These are phyloP conservation scores for Drosophila villosipedis DNA, from an alignment of 2,888 invertebrate genomes.

Conservation along the genomic window DNA sequence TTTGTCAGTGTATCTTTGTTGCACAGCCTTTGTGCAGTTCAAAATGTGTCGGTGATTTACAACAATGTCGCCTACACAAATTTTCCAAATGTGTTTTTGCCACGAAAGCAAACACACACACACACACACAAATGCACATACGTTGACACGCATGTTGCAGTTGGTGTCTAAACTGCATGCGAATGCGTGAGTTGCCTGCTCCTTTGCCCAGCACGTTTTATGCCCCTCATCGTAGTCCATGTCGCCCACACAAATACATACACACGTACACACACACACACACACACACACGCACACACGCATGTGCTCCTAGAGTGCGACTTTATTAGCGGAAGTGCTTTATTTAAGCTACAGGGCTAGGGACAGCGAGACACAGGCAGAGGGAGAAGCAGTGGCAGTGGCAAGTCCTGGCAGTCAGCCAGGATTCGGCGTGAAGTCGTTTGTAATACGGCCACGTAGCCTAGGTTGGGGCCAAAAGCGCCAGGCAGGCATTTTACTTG, in stretches of 20 bases:
- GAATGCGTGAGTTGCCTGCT: conserved; percentile 48
- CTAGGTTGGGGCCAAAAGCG: conserved; percentile 67
- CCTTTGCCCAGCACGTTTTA: conserved; percentile 38
- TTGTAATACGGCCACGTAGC: conserved; percentile 76
- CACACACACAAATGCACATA: conserved; percentile 19
- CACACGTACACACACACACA: too few species aligned
- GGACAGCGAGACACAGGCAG: conserved; percentile 13
- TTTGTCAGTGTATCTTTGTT: conserved; percentile 52
- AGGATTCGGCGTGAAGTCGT: conserved; percentile 69
- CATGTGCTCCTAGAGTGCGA: conserved; percentile 64
- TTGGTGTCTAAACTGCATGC: conserved; percentile 61
- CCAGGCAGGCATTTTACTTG: conserved; percentile 82
- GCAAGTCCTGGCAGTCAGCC: conserved; percentile 56
- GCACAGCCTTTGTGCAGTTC: conserved; percentile 48
- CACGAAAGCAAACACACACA: conserved; percentile 70
- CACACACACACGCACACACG: conserved; percentile 20
- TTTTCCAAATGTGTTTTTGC: conserved; percentile 80
- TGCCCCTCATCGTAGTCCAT: conserved; percentile 1
- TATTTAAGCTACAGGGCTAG: conserved; percentile 74
- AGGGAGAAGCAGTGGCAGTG: neutral
- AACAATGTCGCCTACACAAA: conserved; percentile 78
- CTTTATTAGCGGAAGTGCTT: conserved; percentile 82
- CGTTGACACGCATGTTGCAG: conserved; percentile 77
- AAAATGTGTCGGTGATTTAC: conserved; percentile 78
- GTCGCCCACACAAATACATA: conserved; percentile 26